Percentiles rank a stretch among this genome's conserved stretches.
phyloP scores from a whole-genome alignment of 1,140 invertebrate genomes.

The Phthorimaea operculella region DNA sequence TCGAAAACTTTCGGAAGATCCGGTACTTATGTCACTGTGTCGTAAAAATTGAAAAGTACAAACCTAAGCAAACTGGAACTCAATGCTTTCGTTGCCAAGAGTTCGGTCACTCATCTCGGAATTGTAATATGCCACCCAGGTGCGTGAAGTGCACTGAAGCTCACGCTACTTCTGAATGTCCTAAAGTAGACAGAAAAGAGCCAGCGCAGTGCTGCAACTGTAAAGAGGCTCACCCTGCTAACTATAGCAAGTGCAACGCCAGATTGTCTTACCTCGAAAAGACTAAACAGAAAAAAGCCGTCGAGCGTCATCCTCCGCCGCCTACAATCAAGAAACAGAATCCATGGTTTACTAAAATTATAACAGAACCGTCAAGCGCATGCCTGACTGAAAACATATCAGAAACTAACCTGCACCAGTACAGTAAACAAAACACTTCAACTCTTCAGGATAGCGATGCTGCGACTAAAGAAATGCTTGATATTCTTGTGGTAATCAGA shows the following conservation, averaged over 20 bases:
- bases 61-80: background rate
- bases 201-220: slow-evolving; percentile 1
- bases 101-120: background rate
- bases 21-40: slow-evolving; percentile 2
- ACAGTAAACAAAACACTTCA: background rate
- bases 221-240: background rate
- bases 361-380: background rate
- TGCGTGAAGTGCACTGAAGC: slow-evolving; percentile 6
- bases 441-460: background rate
- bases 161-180: background rate
- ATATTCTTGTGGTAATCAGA: background rate
- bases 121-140: background rate
- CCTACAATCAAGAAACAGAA: background rate
- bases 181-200: background rate
- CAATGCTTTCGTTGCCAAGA: background rate
- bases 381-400: background rate
- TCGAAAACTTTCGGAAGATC: background rate
- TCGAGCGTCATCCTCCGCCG: background rate
- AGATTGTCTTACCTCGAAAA: background rate
- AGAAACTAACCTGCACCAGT: background rate
- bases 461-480: background rate
- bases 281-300: background rate
- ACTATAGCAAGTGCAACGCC: background rate
- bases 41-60: background rate
- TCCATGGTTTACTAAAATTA: background rate